These are phyloP conservation scores for Drosophila ironensis DNA, from an alignment of 1,140 invertebrate species.

Conservation along the genomic window DNA sequence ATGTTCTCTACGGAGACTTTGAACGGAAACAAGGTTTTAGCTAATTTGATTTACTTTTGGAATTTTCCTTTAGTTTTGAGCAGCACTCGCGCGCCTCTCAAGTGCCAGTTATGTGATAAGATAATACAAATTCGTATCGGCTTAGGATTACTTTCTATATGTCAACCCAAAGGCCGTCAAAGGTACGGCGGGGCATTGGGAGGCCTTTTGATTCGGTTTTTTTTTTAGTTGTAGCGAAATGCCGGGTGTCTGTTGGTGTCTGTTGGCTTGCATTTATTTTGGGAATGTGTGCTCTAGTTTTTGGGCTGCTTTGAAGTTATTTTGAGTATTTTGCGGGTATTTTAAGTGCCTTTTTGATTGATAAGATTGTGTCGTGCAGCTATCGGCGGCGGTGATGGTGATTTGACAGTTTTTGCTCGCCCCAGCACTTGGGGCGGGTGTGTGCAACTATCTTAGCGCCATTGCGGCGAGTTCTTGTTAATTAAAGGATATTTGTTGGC, in stretches of 20 bases:
- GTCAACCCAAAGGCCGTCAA: too few species aligned
- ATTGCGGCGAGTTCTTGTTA: neutral
- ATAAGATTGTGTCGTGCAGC: neutral
- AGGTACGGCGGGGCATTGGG: too few species aligned
- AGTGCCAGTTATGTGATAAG: conserved; percentile 4
- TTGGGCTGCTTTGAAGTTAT: neutral
- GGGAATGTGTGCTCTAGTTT: neutral
- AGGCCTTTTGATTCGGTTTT: neutral
- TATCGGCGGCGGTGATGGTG: neutral
- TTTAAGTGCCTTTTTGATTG: neutral
- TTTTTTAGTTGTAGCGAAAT: too few species aligned
- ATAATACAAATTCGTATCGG: neutral
- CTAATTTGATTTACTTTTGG: too few species aligned
- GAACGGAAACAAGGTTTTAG: too few species aligned
- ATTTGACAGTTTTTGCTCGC: neutral
- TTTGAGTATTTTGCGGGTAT: neutral
- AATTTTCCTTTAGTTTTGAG: neutral
- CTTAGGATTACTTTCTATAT: neutral
- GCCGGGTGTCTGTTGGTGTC: neutral
- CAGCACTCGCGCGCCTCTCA: neutral
- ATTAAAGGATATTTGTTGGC: too few species aligned
- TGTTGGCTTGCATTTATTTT: neutral
- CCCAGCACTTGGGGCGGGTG: neutral
- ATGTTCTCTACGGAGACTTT: neutral
- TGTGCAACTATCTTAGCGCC: neutral